phyloP scores from a whole-genome alignment of 37 sponge, comb jelly and placozoan species.

The Mnemiopsis leidyi region DNA sequence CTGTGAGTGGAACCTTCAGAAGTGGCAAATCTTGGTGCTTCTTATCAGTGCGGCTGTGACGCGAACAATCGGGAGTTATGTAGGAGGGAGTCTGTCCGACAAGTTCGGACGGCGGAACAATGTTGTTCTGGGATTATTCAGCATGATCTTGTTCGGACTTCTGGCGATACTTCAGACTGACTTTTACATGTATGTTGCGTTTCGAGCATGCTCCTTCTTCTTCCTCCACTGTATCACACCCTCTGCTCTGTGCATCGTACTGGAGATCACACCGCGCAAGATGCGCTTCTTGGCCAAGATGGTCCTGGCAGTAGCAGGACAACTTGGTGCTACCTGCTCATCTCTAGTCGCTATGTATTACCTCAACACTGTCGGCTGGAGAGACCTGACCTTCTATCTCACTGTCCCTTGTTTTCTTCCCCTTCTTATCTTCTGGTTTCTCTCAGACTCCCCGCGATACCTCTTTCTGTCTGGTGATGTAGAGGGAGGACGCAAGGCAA shows the following conservation, averaged over 20 bases:
- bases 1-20: conserved; percentile 32
- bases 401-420: conserved; percentile 4
- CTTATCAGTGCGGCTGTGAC: neutral
- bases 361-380: conserved; percentile 8
- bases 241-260: neutral
- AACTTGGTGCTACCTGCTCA: conserved; percentile 42
- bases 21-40: neutral
- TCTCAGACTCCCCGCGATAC: conserved; percentile 6
- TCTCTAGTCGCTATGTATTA: neutral
- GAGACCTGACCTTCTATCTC: neutral
- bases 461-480: neutral
- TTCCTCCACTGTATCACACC: conserved; percentile 24
- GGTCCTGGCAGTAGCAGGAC: conserved; percentile 30
- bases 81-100: neutral
- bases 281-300: neutral
- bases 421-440: conserved; percentile 23
- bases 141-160: conserved; percentile 19
- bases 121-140: neutral
- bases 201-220: neutral
- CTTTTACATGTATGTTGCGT: neutral
- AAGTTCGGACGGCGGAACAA: neutral
- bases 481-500: neutral
- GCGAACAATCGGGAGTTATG: neutral
- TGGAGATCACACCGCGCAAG: conserved; percentile 17
- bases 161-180: neutral